Evolutionary conservation across 2,113 vertebrate genomes (phyloP), one percentile per base, ranked within the genome.

Genomic region (Castor canadensis): DNA sequence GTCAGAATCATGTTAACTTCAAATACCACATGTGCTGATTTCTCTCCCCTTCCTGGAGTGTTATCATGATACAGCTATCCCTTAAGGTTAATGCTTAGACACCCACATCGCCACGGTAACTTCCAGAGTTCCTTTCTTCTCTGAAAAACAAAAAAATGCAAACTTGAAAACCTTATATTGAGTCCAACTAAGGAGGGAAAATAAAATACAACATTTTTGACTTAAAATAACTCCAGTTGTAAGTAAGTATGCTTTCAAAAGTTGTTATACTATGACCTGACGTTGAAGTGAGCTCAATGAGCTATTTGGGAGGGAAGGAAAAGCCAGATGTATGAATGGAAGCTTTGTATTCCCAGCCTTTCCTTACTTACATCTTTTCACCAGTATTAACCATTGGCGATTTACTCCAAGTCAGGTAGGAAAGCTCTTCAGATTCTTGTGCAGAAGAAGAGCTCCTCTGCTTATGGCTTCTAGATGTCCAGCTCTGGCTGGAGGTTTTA

Each of bases 1-100:
- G 12, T 56, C 20, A 52, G 66, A 64, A 28, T 22, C 30, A 75
- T 17, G 17, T 38, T 76, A 79, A 15, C 73, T 77, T 56, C 54
- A 12, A 54, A 24, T 1, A 62, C 3, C 43, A 2, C 26, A 1
- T 2, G 0, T 17, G 30, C 38, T 15, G 35, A 13, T 64, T 54
- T 47, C 38, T 17, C 54, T 28, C 32, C 84, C 76, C 1, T 43
- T 52, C 32, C 54, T 45, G 8, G 0, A 40, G 2, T 10, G 19
- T 62, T 60, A 17, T 52, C 19, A 47, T 0, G 4, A 12, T 2
- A 40, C 1, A 38, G 5, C 40, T 5, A 12, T 47, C 17, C 47
- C 6, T 16, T n/a, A 13, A 1, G 35, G 35, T 5, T 38, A 28
- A 1, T 3, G 45, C 35, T 17, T 11, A 60, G 56, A n/a, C 40